Conservation (phyloP, 2,797 vertebrate genomes). For the Sebastes paucispinis region DNA sequence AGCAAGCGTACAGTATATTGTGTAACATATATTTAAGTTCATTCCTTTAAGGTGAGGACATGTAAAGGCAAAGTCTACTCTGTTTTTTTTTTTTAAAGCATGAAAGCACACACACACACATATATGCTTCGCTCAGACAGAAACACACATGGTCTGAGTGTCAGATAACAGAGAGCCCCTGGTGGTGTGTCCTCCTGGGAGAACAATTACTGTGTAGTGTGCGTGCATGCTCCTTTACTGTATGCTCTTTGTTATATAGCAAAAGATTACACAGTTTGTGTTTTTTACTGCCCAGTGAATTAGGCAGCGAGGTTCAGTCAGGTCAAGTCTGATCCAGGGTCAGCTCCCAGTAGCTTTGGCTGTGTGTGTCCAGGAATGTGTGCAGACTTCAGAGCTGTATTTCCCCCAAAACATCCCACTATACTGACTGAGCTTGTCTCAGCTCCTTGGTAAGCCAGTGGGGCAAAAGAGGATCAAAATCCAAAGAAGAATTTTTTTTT, state of each 20-base stretch:
- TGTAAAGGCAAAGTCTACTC: background rate
- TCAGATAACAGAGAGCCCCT: slow-evolving; percentile 36
- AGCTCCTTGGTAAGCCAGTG: slow-evolving; percentile 16
- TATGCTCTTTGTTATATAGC: background rate
- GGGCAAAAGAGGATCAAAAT: slow-evolving; percentile 39
- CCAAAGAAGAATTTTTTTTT: slow-evolving; percentile 17
- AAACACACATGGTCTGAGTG: slow-evolving; percentile 32
- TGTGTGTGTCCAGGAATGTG: slow-evolving; percentile 28
- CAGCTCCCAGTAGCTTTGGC: slow-evolving; percentile 13
- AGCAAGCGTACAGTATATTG: background rate
- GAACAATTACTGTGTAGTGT: background rate
- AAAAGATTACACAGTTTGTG: background rate
- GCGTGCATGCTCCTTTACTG: background rate
- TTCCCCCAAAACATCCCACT: slow-evolving; percentile 52
- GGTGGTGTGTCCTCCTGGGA: slow-evolving; percentile 22
- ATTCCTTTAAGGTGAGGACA: slow-evolving; percentile 3
- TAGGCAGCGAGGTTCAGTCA: background rate
- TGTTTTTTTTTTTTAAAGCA: background rate
- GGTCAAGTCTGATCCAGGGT: slow-evolving; percentile 26
- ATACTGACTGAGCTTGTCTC: slow-evolving; percentile 14
- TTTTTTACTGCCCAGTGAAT: background rate
- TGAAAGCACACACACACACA: background rate
- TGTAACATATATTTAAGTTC: background rate
- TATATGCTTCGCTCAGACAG: slow-evolving; percentile 1
- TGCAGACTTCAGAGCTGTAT: slow-evolving; percentile 24